Percentiles rank a stretch among this genome's conserved stretches.
Conservation (phyloP, 2,888 invertebrate species). For the Hirtodrosophila duncani region DNA sequence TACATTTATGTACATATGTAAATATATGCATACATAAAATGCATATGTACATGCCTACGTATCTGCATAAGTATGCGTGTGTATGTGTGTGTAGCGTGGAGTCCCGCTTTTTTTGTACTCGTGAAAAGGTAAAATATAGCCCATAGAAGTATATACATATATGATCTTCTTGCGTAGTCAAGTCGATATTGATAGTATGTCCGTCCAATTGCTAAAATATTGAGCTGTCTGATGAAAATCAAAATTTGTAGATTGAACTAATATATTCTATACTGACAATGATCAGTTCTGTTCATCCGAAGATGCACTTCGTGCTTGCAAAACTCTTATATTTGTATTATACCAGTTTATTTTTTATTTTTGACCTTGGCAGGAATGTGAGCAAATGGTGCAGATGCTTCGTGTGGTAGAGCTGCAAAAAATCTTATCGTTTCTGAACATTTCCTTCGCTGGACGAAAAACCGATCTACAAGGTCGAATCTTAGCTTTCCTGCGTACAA, state of each 20-base stretch:
- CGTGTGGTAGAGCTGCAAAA: conserved; percentile 91
- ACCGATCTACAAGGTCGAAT: conserved; percentile 87
- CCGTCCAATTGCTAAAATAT: too few relatives aligned
- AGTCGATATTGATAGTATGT: too few relatives aligned
- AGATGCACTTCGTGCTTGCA: not conserved
- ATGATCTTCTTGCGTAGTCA: not conserved
- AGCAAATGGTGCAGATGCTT: conserved; percentile 80
- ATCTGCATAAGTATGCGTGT: conserved; percentile 3
- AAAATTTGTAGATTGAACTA: too few relatives aligned
- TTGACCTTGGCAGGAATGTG: conserved; percentile 68
- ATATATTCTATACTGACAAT: too few relatives aligned
- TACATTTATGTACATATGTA: conserved; percentile 11
- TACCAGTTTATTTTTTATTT: not conserved
- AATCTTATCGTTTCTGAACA: conserved; percentile 87
- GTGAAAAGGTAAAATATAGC: conserved; percentile 19
- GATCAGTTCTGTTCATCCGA: too few relatives aligned
- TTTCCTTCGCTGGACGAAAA: conserved; percentile 89
- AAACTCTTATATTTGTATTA: not conserved
- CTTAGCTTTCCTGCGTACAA: conserved; percentile 83
- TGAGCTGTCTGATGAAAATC: too few relatives aligned
- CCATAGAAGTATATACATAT: not conserved
- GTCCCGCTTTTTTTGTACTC: conserved; percentile 35
- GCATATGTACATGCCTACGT: not conserved
- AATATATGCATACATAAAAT: conserved; percentile 19
- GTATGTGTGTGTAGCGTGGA: conserved; percentile 17